Base-by-base conservation (phyloP, 2,888 invertebrate species). In the Erebia ligea region DNA sequence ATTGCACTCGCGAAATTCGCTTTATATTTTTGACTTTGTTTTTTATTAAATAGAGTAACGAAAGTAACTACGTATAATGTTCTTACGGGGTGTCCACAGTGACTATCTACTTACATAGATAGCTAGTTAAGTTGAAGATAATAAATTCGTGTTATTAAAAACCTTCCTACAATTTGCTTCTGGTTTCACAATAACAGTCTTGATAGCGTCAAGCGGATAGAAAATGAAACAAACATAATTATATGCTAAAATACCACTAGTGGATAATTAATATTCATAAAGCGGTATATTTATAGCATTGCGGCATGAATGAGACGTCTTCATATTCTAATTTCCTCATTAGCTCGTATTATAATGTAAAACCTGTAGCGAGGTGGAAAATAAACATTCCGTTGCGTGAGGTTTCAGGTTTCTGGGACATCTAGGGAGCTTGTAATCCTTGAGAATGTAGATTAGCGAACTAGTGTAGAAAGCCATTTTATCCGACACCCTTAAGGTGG, bases 381-480 rank as follows among this genome's bases (percentile, higher is more conserved):
- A 68, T 66, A 65, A 71, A 69, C 68, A 71, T 57, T 68, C 73
- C 67, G 72, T 72, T 74, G 70, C n/a, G n/a, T 40, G 48, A 52
- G 45, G 65, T 70, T 72, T 76, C 72, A 74, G 76, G 76, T 77
- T 75, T 75, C 73, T 75, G 68, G 75, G 73, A 71, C 75, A 71
- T n/a, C n/a, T 72, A 54, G 57, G 71, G 66, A 61, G 50, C 54
- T 75, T 67, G 76, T 63, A 72, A 75, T 71, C 73, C 75, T 77
- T 76, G 75, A 73, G 64, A 68, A 58, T 73, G 34, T 69, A 58
- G 68, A 68, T 45, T 45, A 1, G 13, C 45, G 10, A 42, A 42
- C 9, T 10, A 42, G 42, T 10, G 42, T 42, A 9, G 42, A 42
- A 10, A 42, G 42, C 8, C 42, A 10, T 42, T 42, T 42, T 10